These are phyloP conservation scores for Mythimna lalbum DNA, from an alignment of 2,888 invertebrate genomes.

Conservation along the genomic window DNA sequence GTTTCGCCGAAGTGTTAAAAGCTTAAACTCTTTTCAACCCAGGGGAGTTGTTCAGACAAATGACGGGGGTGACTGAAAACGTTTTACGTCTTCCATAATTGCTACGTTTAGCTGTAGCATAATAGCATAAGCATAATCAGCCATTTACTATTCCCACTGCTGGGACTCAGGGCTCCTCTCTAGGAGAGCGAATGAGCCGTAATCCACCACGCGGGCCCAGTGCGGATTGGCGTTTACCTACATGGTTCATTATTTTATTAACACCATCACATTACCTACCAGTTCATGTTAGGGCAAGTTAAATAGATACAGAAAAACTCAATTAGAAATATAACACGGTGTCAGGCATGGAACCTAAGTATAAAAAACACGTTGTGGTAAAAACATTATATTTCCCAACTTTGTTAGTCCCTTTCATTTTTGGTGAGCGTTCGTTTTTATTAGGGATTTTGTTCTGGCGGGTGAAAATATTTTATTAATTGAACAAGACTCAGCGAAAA, in stretches of 20 bases:
- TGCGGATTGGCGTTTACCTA: background rate
- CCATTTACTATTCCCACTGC: too few relatives aligned
- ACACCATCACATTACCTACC: too few relatives aligned
- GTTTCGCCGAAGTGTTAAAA: conserved; percentile 36
- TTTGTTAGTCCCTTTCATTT: conserved; percentile 23
- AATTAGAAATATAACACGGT: background rate
- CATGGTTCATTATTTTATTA: background rate
- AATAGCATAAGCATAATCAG: too few relatives aligned
- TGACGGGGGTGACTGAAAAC: background rate
- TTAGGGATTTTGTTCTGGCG: conserved; percentile 49
- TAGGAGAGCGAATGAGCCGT: too few relatives aligned
- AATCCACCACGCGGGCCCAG: too few relatives aligned
- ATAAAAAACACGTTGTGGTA: background rate
- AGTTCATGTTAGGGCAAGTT: background rate
- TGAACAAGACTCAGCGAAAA: conserved; percentile 71
- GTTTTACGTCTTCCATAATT: background rate
- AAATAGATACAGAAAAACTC: background rate
- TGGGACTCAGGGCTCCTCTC: too few relatives aligned
- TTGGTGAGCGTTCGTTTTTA: conserved; percentile 38
- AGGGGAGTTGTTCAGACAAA: background rate
- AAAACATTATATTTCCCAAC: conserved; percentile 26
- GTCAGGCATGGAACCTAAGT: background rate
- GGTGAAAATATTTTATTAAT: conserved; percentile 70
- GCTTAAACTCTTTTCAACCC: conserved; percentile 13
- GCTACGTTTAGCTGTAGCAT: background rate